A percentile compares a stretch with the other conserved stretches of the same genome.
phyloP scores from a whole-genome alignment of 2,888 invertebrate genomes.

The Heliconius sara region DNA sequence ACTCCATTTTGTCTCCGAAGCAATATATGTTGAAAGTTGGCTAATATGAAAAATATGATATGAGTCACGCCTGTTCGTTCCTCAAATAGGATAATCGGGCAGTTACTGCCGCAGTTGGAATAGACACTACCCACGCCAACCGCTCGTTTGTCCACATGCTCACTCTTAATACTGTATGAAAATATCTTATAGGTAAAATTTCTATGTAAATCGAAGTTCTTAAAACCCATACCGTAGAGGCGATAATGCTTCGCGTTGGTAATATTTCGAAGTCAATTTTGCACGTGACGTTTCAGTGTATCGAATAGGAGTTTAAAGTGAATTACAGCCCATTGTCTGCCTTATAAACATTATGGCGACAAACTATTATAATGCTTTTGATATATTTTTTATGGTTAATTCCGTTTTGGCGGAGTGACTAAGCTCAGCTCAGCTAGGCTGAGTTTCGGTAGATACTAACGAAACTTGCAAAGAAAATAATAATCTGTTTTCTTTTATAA shows the following conservation, averaged over 20 bases:
- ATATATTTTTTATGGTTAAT: conserved; percentile 16
- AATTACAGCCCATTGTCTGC: conserved; percentile 40
- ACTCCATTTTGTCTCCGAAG: conserved; percentile 24
- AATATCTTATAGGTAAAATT: conserved; percentile 11
- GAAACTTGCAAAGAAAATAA: background rate
- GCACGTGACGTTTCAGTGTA: conserved; percentile 38
- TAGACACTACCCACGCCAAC: conserved; percentile 80
- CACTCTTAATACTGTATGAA: conserved; percentile 40
- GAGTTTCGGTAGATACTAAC: background rate
- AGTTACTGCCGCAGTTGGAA: conserved; percentile 76
- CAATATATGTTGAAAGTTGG: conserved; percentile 51
- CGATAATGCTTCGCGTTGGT: background rate
- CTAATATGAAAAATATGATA: conserved; percentile 67
- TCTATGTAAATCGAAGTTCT: conserved; percentile 25
- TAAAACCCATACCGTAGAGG: conserved; percentile 2
- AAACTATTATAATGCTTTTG: conserved; percentile 32
- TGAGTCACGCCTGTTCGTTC: conserved; percentile 73
- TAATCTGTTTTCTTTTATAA: background rate
- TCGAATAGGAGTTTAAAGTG: conserved; percentile 43
- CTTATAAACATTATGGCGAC: conserved; percentile 32
- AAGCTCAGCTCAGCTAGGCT: background rate
- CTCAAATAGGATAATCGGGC: conserved; percentile 78
- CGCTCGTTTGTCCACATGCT: conserved; percentile 75
- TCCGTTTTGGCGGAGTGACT: conserved; percentile 3
- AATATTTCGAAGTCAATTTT: background rate